Base-by-base conservation (phyloP, 2,888 invertebrate genomes). In the Oasisia sp. region DNA sequence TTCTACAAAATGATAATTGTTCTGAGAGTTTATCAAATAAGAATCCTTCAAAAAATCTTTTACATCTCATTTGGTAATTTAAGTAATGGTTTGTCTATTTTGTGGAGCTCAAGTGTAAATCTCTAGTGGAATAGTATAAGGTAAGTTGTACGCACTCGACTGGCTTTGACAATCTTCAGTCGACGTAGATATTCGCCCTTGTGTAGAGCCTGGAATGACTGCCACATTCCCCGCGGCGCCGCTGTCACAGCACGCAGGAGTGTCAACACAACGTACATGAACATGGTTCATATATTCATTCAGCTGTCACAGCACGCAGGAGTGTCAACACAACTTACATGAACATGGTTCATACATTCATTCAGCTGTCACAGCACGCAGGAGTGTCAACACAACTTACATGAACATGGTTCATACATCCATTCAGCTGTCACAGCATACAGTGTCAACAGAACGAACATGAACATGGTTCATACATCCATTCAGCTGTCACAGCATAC, bases 151-250 rank as follows among this genome's bases (percentile, higher is more conserved):
- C 74, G 91, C 93, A 95, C 95, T 94, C 94, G 93, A 92, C 94
- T 94, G 45, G 95, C 94, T 92, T 95, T 94, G 44, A 95, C 93
- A 89, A 94, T 94, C 93, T 95, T 96, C 58, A 95, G 94, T 92
- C 94, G 94, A 32, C 95, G 94, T 92, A 95, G 94, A 93, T 95
- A 95, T 93, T 96, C 95, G 93, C 95, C 95, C 91, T 94, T 94
- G 94, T 95, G 95, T 32, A 96, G 94, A 91, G 95, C 95, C 90
- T 95, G 95, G 92, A 95, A 96, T 11, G 95, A 95, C 92, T 94
- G 94, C 96, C 96, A 96, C 93, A 93, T 92, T n/a, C 94, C 94
- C 11, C 92, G 27, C n/a, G 74, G 27, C 74, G 27, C 74, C 74
- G 74, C 74, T 74, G 74, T 74, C 27, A 74, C 2, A 50, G 8